A percentile compares a stretch with the other conserved stretches of the same genome.
Conservation (phyloP, 2,888 invertebrate genomes). For the Mesoligia furuncula region DNA sequence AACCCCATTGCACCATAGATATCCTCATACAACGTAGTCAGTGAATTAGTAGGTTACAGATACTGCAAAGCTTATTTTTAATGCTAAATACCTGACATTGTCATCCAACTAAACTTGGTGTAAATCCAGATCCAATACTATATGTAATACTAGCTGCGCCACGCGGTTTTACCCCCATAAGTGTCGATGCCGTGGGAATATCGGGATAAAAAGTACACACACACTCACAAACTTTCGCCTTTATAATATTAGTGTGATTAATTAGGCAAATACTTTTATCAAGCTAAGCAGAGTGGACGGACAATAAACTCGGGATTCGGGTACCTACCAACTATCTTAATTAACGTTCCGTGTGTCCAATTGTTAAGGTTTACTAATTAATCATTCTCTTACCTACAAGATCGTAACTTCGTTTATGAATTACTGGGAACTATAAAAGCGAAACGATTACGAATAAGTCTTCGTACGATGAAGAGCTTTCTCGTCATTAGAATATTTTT, state of each 20-base stretch:
- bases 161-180: too few species aligned
- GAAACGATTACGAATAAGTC: constrained; percentile 45
- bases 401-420: constrained; percentile 30
- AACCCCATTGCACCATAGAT: neutral
- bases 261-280: constrained; percentile 18
- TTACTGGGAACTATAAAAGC: constrained; percentile 39
- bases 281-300: constrained; percentile 17
- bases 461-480: constrained; percentile 25
- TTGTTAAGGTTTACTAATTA: constrained; percentile 58
- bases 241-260: neutral
- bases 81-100: neutral
- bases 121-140: constrained; percentile 15
- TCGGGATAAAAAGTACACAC: too few species aligned
- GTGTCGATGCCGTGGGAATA: too few species aligned
- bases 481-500: constrained; percentile 4
- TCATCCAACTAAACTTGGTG: neutral
- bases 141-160: neutral
- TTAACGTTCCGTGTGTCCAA: constrained; percentile 50
- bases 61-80: neutral
- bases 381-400: constrained; percentile 54
- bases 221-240: too few species aligned
- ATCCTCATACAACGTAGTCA: neutral
- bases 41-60: neutral
- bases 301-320: constrained; percentile 35
- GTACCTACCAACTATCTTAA: constrained; percentile 46